These are phyloP conservation scores for Chydorus sphaericus DNA, from an alignment of 2,888 invertebrate genomes.

Conservation along the genomic window DNA sequence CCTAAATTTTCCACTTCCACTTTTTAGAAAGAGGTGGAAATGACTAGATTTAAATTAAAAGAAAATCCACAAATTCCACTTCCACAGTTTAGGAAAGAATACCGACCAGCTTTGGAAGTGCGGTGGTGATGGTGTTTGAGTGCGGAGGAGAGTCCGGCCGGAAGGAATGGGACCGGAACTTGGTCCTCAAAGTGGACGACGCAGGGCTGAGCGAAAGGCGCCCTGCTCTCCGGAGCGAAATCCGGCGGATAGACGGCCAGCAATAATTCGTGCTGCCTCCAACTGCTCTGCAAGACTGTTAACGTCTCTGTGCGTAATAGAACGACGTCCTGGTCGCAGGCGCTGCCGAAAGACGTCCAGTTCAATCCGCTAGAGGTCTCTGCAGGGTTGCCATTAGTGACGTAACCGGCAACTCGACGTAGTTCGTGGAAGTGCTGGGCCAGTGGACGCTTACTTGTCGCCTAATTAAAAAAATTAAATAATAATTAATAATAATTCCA, in stretches of 20 bases:
- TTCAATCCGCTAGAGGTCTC: background rate
- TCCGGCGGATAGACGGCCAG: background rate
- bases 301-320: background rate
- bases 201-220: constrained; percentile 1
- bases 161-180: background rate
- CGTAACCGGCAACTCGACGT: constrained; percentile 1
- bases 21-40: no score
- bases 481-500: no score
- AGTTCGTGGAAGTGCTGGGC: constrained; percentile 1
- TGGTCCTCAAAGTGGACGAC: background rate
- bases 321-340: no score
- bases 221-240: no score
- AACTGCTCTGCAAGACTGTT: background rate
- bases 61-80: no score
- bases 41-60: no score
- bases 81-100: no score
- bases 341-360: background rate
- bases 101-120: no score
- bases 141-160: background rate
- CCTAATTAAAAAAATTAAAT: background rate
- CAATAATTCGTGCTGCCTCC: background rate
- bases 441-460: background rate
- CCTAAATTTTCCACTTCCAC: no score
- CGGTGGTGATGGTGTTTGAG: no score
- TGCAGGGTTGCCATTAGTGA: no score